Conservation (phyloP, 1,140 invertebrate species). For the Drosophila grimshawi region DNA sequence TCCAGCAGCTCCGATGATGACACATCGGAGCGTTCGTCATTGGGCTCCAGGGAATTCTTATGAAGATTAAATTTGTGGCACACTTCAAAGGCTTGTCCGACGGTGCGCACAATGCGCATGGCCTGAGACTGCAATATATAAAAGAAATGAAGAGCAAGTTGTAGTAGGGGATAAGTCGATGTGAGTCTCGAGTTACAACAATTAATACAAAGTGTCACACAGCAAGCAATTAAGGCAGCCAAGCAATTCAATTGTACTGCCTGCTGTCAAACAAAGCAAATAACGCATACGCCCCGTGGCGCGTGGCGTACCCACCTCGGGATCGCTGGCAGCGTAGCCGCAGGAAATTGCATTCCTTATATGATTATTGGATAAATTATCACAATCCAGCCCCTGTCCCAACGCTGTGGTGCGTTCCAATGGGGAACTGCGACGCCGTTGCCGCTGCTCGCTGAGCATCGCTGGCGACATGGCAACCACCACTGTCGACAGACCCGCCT, state of each 20-base stretch:
- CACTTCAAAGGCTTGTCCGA: conserved; percentile 99
- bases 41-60: conserved; percentile 86
- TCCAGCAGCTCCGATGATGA: conserved; percentile 86
- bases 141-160: neutral
- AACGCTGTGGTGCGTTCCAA: conserved; percentile 44
- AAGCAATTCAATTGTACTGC: conserved; percentile 17
- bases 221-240: conserved; percentile 53
- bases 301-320: conserved; percentile 60
- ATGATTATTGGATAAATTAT: conserved; percentile 76
- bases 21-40: conserved; percentile 88
- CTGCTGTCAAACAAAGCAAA: conserved; percentile 38
- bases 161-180: conserved; percentile 34
- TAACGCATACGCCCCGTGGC: conserved; percentile 59
- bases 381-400: conserved; percentile 51
- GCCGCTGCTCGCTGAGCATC: conserved; percentile 60
- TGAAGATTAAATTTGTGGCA: conserved; percentile 95
- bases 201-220: conserved; percentile 27
- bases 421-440: conserved; percentile 74
- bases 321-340: conserved; percentile 62
- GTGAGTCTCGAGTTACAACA: conserved; percentile 14
- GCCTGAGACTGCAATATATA: conserved; percentile 94
- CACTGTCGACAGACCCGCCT: conserved; percentile 52
- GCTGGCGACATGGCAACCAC: conserved; percentile 32
- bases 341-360: conserved; percentile 71
- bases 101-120: conserved; percentile 98